Percentiles rank a stretch among this genome's conserved stretches.
Evolutionary conservation across 2,797 vertebrate species (phyloP).

Genomic region (Setipinna tenuifilis): DNA sequence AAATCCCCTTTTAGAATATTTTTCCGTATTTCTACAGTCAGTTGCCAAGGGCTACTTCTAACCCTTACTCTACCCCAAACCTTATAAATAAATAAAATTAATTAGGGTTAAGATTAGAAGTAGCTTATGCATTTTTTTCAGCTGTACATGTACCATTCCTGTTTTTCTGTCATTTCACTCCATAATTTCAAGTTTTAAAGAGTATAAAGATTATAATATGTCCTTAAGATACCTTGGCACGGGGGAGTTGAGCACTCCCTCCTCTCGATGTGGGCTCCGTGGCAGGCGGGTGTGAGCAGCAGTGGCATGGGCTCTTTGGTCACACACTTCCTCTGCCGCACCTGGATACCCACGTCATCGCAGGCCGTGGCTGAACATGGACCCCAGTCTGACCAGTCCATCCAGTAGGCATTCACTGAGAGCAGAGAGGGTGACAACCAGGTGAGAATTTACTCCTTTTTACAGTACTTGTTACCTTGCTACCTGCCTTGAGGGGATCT

Average conservation of each 20-base stretch:
- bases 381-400: conserved; percentile 83
- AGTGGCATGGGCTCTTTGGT: conserved; percentile 64
- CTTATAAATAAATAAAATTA: no score
- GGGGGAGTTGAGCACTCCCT: conserved; percentile 74
- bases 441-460: not conserved
- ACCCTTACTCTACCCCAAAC: no score
- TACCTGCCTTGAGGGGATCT: not conserved
- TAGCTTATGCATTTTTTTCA: no score
- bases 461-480: not conserved
- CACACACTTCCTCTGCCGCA: conserved; percentile 80
- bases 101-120: no score
- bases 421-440: conserved; percentile 36
- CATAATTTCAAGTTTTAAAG: not conserved
- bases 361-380: conserved; percentile 79
- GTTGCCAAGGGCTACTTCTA: no score
- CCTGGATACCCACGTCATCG: conserved; percentile 77
- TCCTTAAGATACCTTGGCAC: conserved; percentile 76
- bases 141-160: no score
- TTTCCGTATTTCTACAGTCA: not conserved
- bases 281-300: conserved; percentile 75
- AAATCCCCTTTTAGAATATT: not conserved
- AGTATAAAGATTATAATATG: not conserved
- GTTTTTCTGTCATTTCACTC: not conserved
- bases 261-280: conserved; percentile 79
- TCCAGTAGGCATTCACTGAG: conserved; percentile 83